These are phyloP conservation scores for Mechanitis messenoides DNA, from an alignment of 2,888 invertebrate species.

Conservation along the genomic window DNA sequence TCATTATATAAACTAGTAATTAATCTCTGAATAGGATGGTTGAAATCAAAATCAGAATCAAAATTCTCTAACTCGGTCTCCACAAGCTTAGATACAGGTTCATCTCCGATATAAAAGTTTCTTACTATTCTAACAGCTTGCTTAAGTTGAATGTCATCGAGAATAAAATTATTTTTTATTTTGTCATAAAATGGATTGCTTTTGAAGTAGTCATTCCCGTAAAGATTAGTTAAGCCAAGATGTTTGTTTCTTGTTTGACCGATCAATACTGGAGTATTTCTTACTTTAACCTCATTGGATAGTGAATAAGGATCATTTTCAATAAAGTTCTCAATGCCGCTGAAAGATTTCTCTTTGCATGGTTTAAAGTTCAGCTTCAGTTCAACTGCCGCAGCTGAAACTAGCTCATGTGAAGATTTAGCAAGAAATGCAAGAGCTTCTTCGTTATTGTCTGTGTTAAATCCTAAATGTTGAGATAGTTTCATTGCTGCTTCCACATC, in stretches of 20 bases:
- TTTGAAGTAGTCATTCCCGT: slow-evolving; percentile 44
- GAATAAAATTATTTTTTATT: slow-evolving; percentile 50
- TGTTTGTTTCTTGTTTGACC: slow-evolving; percentile 56
- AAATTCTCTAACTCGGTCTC: slow-evolving; percentile 46
- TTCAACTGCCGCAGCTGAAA: slow-evolving; percentile 50
- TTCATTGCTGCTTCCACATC: slow-evolving; percentile 53
- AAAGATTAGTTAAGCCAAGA: slow-evolving; percentile 30
- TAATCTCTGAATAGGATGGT: slow-evolving; percentile 57
- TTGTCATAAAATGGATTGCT: slow-evolving; percentile 53
- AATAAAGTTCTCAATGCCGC: slow-evolving; percentile 58
- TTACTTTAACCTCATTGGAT: slow-evolving; percentile 52
- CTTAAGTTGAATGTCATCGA: slow-evolving; percentile 44
- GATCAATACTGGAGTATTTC: slow-evolving; percentile 56
- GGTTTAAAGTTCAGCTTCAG: slow-evolving; percentile 51
- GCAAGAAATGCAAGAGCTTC: slow-evolving; percentile 54
- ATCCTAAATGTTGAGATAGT: slow-evolving; percentile 54
- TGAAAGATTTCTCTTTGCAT: slow-evolving; percentile 61
- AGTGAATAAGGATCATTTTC: slow-evolving; percentile 54
- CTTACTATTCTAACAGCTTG: slow-evolving; percentile 45
- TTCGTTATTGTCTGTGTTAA: slow-evolving; percentile 48
- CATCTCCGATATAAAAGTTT: slow-evolving; percentile 65
- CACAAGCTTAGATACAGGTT: slow-evolving; percentile 41
- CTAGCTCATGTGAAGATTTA: slow-evolving; percentile 45
- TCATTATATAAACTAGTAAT: slow-evolving; percentile 49
- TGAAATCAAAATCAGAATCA: slow-evolving; percentile 57